Evolutionary conservation across 2,888 invertebrate genomes (phyloP).

Genomic region (Drosophila mimica): DNA sequence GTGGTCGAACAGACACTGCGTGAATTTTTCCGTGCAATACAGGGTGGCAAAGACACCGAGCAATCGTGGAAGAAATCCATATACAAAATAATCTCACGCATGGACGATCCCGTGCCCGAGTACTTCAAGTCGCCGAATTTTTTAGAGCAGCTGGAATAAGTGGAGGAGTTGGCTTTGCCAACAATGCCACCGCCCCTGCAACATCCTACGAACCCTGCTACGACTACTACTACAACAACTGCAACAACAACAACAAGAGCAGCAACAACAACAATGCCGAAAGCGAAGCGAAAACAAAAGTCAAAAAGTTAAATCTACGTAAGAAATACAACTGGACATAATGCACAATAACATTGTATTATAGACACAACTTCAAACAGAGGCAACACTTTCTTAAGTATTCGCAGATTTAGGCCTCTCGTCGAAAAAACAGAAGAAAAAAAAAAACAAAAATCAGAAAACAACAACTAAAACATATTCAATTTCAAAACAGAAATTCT

Average conservation of each 20-base stretch:
- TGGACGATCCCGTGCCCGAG: conserved; percentile 99
- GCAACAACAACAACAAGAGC: conserved; percentile 42
- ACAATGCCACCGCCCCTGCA: conserved; percentile 57
- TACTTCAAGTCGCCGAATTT: conserved; percentile 99
- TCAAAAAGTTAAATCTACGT: conserved; percentile 75
- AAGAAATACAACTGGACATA: conserved; percentile 74
- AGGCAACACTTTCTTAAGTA: conserved; percentile 38
- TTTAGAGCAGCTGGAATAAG: conserved; percentile 97
- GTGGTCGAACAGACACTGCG: conserved; percentile 98
- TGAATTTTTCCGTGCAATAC: conserved; percentile 99
- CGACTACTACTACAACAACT: conserved; percentile 48
- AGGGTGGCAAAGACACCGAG: conserved; percentile 97
- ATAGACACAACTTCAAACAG: conserved; percentile 28
- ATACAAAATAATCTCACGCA: conserved; percentile 99
- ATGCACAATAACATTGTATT: conserved; percentile 36
- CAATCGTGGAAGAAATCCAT: conserved; percentile 99
- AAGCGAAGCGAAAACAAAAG: conserved; percentile 69
- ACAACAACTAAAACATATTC: conserved; percentile 4
- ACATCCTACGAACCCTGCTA: conserved; percentile 58
- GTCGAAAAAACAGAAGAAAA: conserved; percentile 42
- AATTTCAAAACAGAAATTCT: conserved; percentile 65
- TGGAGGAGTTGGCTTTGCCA: conserved; percentile 76
- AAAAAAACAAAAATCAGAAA: no score
- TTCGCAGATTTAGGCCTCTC: conserved; percentile 46
- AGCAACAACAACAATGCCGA: conserved; percentile 55